phyloP scores from a whole-genome alignment of 2,113 vertebrate species.

The Plestiodon gilberti region DNA sequence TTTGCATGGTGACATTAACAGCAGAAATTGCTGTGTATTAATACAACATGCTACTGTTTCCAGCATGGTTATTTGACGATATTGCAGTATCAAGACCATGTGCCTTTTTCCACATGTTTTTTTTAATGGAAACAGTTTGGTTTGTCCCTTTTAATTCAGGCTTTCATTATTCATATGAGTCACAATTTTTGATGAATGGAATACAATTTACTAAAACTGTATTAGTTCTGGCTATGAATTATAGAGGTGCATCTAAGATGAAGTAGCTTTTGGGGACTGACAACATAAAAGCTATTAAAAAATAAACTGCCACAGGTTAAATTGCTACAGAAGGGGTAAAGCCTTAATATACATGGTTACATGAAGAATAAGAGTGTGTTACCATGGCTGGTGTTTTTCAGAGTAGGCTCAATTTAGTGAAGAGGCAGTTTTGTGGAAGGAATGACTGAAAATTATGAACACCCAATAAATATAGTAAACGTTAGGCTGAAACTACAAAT shows the following conservation, averaged over 20 bases:
- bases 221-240: constrained; percentile 49
- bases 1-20: neutral
- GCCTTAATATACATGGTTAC: neutral
- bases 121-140: constrained; percentile 18
- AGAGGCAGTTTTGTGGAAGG: neutral
- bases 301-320: constrained; percentile 20
- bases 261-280: constrained; percentile 26
- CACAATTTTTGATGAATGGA: constrained; percentile 34
- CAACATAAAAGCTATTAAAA: constrained; percentile 16
- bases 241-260: constrained; percentile 32
- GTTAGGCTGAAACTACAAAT: neutral
- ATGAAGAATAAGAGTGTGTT: neutral
- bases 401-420: neutral
- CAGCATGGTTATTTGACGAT: neutral
- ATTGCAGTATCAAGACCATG: neutral
- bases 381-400: neutral
- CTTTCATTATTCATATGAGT: constrained; percentile 51
- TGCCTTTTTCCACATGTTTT: neutral
- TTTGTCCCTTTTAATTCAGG: constrained; percentile 32
- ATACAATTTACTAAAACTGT: constrained; percentile 56
- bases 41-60: neutral
- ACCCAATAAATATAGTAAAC: constrained; percentile 6
- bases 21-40: neutral
- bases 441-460: neutral
- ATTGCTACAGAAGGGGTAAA: neutral